A percentile compares a stretch with the other conserved stretches of the same genome.
These are phyloP conservation scores for Cyclina sinensis DNA, from an alignment of 1,140 invertebrate species.

Conservation along the genomic window DNA sequence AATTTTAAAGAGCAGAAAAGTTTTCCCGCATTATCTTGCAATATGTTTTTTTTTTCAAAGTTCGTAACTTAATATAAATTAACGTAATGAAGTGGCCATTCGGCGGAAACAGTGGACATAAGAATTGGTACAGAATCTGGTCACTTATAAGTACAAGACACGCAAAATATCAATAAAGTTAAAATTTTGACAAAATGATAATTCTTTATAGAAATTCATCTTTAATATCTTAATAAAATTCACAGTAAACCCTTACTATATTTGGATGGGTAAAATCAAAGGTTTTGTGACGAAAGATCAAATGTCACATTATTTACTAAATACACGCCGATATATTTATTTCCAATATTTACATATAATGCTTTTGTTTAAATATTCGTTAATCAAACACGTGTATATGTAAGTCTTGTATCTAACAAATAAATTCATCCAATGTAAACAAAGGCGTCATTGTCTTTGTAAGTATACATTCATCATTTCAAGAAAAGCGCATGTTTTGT, in stretches of 20 bases:
- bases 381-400: neutral
- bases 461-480: neutral
- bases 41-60: too few relatives aligned
- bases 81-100: too few relatives aligned
- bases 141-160: too few relatives aligned
- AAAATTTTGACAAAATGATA: too few relatives aligned
- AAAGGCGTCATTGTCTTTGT: neutral
- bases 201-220: too few relatives aligned
- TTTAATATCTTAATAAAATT: too few relatives aligned
- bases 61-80: too few relatives aligned
- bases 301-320: neutral
- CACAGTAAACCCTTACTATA: neutral
- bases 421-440: slow-evolving; percentile 12
- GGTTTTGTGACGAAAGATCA: slow-evolving; percentile 34
- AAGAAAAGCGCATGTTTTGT: neutral
- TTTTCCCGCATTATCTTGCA: too few relatives aligned
- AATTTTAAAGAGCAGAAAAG: neutral
- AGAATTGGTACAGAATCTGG: too few relatives aligned
- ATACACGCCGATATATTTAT: neutral
- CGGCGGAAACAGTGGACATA: too few relatives aligned
- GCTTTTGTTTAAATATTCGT: slow-evolving; percentile 41
- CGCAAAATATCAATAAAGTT: too few relatives aligned
- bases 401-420: slow-evolving; percentile 9
- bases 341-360: slow-evolving; percentile 18
- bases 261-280: neutral